Evolutionary conservation across 2,113 vertebrate species (phyloP).

Genomic region (Phoxinus phoxinus): DNA sequence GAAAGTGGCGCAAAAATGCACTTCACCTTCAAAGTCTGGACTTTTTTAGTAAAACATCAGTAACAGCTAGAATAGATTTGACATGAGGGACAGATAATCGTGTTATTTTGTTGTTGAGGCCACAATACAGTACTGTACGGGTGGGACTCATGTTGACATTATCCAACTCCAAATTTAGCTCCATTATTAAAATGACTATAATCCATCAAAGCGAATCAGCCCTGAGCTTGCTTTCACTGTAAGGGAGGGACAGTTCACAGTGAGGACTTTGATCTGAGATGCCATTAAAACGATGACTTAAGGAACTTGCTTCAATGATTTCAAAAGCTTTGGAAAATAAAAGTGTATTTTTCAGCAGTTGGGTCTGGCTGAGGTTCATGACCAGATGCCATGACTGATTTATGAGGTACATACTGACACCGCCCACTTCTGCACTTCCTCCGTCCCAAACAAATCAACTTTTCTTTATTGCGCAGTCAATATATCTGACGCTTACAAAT

Average conservation of each 20-base stretch:
- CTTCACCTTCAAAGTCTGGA: not conserved
- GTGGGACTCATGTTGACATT: slow-evolving; percentile 5
- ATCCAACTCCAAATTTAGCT: slow-evolving; percentile 39
- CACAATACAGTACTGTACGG: not conserved
- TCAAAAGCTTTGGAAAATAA: slow-evolving; percentile 21
- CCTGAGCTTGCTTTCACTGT: not conserved
- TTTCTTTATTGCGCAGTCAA: not conserved
- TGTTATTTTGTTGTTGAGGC: not conserved
- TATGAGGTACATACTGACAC: not conserved
- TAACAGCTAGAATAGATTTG: not conserved
- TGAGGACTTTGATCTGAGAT: slow-evolving; percentile 21
- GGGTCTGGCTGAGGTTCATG: not conserved
- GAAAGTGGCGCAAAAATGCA: not conserved
- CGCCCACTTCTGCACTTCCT: not conserved
- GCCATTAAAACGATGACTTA: not conserved
- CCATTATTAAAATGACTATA: slow-evolving; percentile 41
- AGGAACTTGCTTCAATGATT: not conserved
- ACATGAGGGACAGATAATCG: not conserved
- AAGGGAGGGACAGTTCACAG: slow-evolving; percentile 6
- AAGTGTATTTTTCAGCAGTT: slow-evolving; percentile 20
- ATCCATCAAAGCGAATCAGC: slow-evolving; percentile 30
- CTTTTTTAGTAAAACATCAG: not conserved
- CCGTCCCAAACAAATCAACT: slow-evolving; percentile 17
- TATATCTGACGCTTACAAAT: not conserved
- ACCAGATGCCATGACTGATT: slow-evolving; percentile 11